Percentiles rank a stretch among this genome's conserved stretches.
These are phyloP conservation scores for Teleogryllus occipitalis DNA, from an alignment of 1,140 invertebrate genomes.

Conservation along the genomic window DNA sequence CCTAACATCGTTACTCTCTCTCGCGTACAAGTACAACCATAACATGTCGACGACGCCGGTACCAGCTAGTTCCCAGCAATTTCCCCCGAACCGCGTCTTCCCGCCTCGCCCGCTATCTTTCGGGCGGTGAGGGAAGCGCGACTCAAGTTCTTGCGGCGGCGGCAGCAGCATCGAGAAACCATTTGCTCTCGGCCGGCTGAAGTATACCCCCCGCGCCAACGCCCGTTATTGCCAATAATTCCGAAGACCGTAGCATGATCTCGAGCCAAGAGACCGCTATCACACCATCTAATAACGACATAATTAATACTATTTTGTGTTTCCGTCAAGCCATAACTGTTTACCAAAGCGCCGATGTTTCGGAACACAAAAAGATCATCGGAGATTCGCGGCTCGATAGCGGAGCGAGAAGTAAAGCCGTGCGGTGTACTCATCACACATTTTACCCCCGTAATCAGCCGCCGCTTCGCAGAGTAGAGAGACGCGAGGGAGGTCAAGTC, in stretches of 20 bases:
- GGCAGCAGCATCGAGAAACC: background rate
- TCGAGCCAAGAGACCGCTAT: background rate
- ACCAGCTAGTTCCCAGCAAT: background rate
- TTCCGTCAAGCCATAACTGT: background rate
- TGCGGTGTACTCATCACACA: background rate
- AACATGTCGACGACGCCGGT: too few relatives aligned
- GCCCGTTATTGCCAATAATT: background rate
- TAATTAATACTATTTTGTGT: constrained; percentile 2
- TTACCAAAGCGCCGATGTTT: background rate
- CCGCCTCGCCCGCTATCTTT: background rate
- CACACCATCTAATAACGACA: background rate
- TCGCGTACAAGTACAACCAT: too few relatives aligned
- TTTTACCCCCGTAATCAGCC: background rate
- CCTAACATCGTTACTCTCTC: too few relatives aligned
- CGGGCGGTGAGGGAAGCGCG: background rate
- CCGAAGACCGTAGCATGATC: background rate
- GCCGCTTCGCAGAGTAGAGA: background rate
- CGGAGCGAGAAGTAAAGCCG: background rate
- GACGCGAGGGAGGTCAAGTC: too few relatives aligned
- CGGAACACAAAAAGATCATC: background rate
- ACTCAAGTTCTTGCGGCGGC: background rate
- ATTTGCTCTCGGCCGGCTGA: background rate
- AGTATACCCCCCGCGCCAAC: background rate
- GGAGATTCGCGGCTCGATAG: background rate
- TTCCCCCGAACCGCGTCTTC: background rate